Conservation (phyloP, 2,797 vertebrate species). For the Hephaestus fuliginosus region DNA sequence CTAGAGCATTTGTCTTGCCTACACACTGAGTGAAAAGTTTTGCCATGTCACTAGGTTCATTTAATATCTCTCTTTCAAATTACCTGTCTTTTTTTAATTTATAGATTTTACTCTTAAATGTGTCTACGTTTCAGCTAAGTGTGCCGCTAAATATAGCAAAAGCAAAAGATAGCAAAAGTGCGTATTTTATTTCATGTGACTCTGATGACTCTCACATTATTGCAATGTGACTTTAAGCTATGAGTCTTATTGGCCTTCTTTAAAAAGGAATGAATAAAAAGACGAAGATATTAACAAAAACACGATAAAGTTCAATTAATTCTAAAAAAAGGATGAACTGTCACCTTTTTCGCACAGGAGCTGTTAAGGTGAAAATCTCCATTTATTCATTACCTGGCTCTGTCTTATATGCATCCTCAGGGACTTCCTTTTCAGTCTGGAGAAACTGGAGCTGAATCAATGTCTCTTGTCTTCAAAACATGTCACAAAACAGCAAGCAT, state of each 20-base stretch:
- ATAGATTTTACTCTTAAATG: slow-evolving; percentile 23
- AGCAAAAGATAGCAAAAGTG: neutral
- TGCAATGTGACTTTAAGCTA: neutral
- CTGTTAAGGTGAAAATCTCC: slow-evolving; percentile 25
- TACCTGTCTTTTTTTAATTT: slow-evolving; percentile 15
- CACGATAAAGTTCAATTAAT: neutral
- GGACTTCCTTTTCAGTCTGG: slow-evolving; percentile 18
- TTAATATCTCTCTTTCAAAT: slow-evolving; percentile 7
- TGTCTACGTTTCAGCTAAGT: neutral
- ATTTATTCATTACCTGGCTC: slow-evolving; percentile 42
- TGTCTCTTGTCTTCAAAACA: slow-evolving; percentile 16
- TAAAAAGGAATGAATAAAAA: neutral
- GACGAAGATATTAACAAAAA: neutral
- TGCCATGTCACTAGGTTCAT: slow-evolving; percentile 49
- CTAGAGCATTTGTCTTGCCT: slow-evolving; percentile 55
- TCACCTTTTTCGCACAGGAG: slow-evolving; percentile 27
- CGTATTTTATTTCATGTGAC: neutral
- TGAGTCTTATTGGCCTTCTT: neutral
- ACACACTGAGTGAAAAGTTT: slow-evolving; percentile 60
- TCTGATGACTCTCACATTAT: neutral
- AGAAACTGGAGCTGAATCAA: slow-evolving; percentile 25
- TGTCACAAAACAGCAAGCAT: slow-evolving; percentile 8
- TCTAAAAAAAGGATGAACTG: neutral
- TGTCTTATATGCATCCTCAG: slow-evolving; percentile 40
- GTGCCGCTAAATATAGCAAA: neutral